These are phyloP conservation scores for Cydia strobilella DNA, from an alignment of 1,140 invertebrate genomes.

Conservation along the genomic window DNA sequence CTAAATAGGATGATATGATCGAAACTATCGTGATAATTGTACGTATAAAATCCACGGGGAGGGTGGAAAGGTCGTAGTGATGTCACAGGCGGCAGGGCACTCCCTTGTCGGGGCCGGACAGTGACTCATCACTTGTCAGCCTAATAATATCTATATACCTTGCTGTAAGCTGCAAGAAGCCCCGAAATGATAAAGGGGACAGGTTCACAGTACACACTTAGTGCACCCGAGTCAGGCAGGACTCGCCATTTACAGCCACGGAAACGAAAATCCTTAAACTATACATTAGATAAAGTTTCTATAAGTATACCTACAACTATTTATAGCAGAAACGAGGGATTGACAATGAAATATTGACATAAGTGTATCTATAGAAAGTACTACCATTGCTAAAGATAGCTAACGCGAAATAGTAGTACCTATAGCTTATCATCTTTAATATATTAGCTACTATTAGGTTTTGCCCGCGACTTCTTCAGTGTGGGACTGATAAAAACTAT, in stretches of 20 bases:
- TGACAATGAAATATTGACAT: too few species aligned
- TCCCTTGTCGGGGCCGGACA: constrained; percentile 5
- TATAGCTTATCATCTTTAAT: too few species aligned
- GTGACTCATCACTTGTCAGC: constrained; percentile 13
- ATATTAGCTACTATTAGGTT: too few species aligned
- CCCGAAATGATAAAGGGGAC: not conserved
- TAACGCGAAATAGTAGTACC: too few species aligned
- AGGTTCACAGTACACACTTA: not conserved
- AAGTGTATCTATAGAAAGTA: too few species aligned
- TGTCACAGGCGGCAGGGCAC: constrained; percentile 8
- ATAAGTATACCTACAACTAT: too few species aligned
- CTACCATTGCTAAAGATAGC: too few species aligned
- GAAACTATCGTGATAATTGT: not conserved
- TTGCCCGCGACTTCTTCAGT: too few species aligned
- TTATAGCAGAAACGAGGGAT: too few species aligned
- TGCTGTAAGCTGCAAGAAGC: not conserved
- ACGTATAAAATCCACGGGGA: constrained; percentile 1
- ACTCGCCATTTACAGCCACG: not conserved
- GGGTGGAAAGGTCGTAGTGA: constrained; percentile 17
- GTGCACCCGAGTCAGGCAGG: not conserved
- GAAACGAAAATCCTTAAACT: not conserved
- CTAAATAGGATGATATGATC: too few species aligned
- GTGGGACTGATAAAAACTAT: too few species aligned
- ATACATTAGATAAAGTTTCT: too few species aligned
- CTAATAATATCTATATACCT: not conserved